Evolutionary conservation across 2,888 invertebrate genomes (phyloP).

Genomic region (Helobdella robusta): DNA sequence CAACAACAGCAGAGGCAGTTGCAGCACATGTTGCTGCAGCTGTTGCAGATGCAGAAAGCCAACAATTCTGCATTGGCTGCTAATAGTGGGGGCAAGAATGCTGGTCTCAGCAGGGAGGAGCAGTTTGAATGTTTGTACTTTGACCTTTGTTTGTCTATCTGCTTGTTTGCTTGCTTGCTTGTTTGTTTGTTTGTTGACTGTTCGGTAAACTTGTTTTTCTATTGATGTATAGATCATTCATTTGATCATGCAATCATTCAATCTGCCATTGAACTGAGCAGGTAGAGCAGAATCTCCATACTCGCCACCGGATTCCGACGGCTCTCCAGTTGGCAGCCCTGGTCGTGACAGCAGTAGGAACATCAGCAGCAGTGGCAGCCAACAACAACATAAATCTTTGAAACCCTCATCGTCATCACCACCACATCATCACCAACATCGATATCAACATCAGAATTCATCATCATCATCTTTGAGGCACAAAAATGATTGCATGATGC

Average conservation of each 20-base stretch:
- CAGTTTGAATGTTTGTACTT: not conserved
- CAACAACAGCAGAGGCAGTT: slow-evolving; percentile 31
- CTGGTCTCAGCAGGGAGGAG: too few relatives aligned
- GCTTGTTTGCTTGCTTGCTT: not conserved
- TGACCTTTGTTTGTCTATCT: not conserved
- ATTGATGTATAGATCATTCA: too few relatives aligned
- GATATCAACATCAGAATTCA: not conserved
- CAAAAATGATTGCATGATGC: too few relatives aligned
- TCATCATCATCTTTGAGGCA: too few relatives aligned
- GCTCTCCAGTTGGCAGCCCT: slow-evolving; percentile 31
- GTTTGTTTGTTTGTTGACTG: not conserved
- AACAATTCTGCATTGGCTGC: too few relatives aligned
- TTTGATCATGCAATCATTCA: not conserved
- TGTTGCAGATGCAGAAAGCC: slow-evolving; percentile 27
- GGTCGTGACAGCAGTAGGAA: slow-evolving; percentile 12
- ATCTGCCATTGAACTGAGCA: not conserved
- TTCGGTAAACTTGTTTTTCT: too few relatives aligned
- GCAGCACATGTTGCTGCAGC: slow-evolving; percentile 32
- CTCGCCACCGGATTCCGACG: slow-evolving; percentile 34
- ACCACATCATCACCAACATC: slow-evolving; percentile 7
- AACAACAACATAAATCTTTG: not conserved
- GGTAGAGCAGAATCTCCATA: slow-evolving; percentile 29
- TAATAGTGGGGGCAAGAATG: too few relatives aligned
- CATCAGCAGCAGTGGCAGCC: not conserved
- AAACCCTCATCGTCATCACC: slow-evolving; percentile 14